phyloP scores from a whole-genome alignment of 2,113 vertebrate genomes.

The Chaetura pelagica region DNA sequence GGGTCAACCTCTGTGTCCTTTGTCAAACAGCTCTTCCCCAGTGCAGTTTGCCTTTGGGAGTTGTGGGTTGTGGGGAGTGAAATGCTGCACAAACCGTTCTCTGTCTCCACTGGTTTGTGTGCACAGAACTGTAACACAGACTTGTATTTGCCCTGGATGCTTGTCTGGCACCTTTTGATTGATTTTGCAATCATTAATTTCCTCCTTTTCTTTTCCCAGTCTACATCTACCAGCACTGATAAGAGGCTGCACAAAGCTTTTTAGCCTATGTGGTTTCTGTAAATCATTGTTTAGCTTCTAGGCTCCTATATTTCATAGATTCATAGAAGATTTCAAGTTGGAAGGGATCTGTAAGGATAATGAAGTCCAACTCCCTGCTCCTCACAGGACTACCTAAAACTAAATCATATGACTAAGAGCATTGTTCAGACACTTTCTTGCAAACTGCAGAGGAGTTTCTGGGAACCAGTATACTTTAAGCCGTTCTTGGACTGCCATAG shows the following conservation, averaged over 20 bases:
- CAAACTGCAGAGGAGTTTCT: not conserved
- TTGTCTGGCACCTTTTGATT: not conserved
- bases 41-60: not conserved
- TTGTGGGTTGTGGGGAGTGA: not conserved
- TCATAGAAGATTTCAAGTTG: not conserved
- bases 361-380: not conserved
- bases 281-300: not conserved
- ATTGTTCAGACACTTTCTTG: not conserved
- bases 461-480: not conserved
- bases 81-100: not conserved
- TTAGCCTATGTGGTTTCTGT: not conserved
- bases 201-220: not conserved
- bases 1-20: not conserved
- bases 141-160: not conserved
- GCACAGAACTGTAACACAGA: not conserved
- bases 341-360: not conserved
- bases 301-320: not conserved
- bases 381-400: not conserved
- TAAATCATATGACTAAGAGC: not conserved
- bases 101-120: not conserved
- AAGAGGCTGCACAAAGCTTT: not conserved
- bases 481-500: not conserved
- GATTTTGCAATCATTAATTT: not conserved
- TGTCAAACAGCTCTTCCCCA: not conserved
- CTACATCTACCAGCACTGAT: not conserved